Evolutionary conservation across 2,888 invertebrate genomes (phyloP).

Genomic region (Euplagia quadripunctaria): DNA sequence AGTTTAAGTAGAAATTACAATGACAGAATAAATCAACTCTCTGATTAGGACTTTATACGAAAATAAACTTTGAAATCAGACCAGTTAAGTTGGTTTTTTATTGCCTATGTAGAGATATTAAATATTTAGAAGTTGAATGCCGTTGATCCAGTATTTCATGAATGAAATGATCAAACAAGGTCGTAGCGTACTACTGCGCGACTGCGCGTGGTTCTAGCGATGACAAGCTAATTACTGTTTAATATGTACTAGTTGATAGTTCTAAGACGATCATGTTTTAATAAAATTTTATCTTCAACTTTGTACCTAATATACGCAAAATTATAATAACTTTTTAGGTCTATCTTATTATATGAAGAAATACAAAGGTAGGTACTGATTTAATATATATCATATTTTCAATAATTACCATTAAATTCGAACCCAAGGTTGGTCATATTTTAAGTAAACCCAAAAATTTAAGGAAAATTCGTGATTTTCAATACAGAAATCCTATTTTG

Average conservation of each 20-base stretch:
- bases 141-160: slow-evolving; percentile 36
- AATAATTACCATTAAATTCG: too few species aligned
- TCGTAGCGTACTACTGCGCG: slow-evolving; percentile 48
- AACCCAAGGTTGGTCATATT: too few species aligned
- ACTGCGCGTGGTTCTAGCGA: slow-evolving; percentile 39
- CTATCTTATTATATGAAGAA: too few species aligned
- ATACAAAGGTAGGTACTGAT: too few species aligned
- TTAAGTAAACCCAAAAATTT: too few species aligned
- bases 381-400: too few species aligned
- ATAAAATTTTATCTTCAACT: not conserved
- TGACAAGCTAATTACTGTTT: slow-evolving; percentile 8
- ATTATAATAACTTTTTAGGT: not conserved
- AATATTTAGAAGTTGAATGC: slow-evolving; percentile 17
- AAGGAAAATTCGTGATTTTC: too few species aligned
- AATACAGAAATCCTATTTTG: too few species aligned
- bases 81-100: not conserved
- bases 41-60: not conserved
- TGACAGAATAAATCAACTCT: not conserved
- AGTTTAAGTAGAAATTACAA: slow-evolving; percentile 13
- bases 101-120: slow-evolving; percentile 11
- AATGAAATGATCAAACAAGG: slow-evolving; percentile 49
- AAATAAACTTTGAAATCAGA: not conserved
- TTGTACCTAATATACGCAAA: not conserved
- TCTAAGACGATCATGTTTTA: not conserved
- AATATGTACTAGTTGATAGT: not conserved